These are phyloP conservation scores for Philaethria dido DNA, from an alignment of 2,888 invertebrate species.

Conservation along the genomic window DNA sequence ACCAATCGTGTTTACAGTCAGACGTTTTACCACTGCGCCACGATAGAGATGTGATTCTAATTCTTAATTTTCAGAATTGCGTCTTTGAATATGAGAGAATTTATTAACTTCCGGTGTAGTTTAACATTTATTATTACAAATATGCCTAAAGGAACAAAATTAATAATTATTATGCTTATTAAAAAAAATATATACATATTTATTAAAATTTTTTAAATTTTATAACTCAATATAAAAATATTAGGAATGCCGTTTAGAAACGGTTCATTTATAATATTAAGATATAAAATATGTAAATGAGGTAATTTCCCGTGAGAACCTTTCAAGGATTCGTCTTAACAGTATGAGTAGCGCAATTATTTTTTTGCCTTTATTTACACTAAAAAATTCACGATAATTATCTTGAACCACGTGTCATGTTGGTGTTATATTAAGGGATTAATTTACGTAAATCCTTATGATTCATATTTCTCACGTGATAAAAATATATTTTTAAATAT, in stretches of 20 bases:
- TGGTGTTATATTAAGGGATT: neutral
- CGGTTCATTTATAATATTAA: constrained; percentile 15
- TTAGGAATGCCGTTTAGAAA: constrained; percentile 19
- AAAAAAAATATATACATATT: neutral
- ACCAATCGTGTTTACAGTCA: too few species aligned
- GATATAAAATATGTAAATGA: constrained; percentile 24
- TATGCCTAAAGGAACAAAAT: neutral
- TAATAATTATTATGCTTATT: neutral
- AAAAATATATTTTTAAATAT: too few species aligned
- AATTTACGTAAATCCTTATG: neutral
- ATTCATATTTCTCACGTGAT: constrained; percentile 2
- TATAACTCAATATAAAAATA: constrained; percentile 3
- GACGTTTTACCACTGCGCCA: too few species aligned
- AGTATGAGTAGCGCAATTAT: neutral
- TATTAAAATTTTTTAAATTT: neutral
- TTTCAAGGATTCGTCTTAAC: constrained; percentile 6
- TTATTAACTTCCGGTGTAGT: too few species aligned
- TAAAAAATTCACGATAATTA: neutral
- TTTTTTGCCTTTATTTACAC: neutral
- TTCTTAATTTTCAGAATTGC: too few species aligned
- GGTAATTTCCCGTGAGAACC: constrained; percentile 14
- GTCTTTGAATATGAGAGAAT: too few species aligned
- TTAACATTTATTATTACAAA: too few species aligned
- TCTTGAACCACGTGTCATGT: neutral
- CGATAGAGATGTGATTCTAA: too few species aligned